Percentiles rank a stretch among this genome's conserved stretches.
Conservation (phyloP, 1,140 invertebrate species). For the Brachionus asplanchnoidis region DNA sequence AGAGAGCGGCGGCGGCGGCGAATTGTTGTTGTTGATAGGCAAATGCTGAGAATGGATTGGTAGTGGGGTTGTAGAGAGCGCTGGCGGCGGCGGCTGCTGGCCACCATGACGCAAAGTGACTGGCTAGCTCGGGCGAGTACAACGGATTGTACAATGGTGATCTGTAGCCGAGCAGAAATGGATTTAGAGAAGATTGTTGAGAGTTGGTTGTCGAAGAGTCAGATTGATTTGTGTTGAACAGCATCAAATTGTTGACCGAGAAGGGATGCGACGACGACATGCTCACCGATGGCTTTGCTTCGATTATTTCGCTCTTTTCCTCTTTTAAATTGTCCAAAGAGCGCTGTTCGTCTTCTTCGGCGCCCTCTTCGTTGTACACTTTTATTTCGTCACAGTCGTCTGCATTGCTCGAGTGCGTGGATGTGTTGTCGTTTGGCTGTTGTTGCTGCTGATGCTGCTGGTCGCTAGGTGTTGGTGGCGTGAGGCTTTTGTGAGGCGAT, state of each 20-base stretch:
- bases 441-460: background rate
- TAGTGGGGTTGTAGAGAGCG: background rate
- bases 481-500: background rate
- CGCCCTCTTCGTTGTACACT: constrained; percentile 37
- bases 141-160: background rate
- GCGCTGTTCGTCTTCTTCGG: constrained; percentile 34
- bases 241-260: background rate
- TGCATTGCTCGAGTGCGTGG: background rate
- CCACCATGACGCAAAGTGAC: constrained; percentile 31
- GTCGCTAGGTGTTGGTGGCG: background rate
- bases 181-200: background rate
- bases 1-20: constrained; percentile 33
- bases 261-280: background rate
- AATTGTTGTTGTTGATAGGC: constrained; percentile 37
- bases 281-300: background rate
- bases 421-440: background rate
- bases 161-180: constrained; percentile 16
- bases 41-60: background rate
- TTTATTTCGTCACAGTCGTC: constrained; percentile 31
- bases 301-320: constrained; percentile 30
- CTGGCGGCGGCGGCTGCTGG: constrained; percentile 18
- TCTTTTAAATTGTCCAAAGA: background rate
- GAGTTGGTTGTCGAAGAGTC: background rate
- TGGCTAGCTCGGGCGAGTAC: constrained; percentile 12
- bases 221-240: background rate